Percentiles rank a stretch among this genome's conserved stretches.
phyloP scores from a whole-genome alignment of 2,113 vertebrate genomes.

The Pollimyrus isidori region DNA sequence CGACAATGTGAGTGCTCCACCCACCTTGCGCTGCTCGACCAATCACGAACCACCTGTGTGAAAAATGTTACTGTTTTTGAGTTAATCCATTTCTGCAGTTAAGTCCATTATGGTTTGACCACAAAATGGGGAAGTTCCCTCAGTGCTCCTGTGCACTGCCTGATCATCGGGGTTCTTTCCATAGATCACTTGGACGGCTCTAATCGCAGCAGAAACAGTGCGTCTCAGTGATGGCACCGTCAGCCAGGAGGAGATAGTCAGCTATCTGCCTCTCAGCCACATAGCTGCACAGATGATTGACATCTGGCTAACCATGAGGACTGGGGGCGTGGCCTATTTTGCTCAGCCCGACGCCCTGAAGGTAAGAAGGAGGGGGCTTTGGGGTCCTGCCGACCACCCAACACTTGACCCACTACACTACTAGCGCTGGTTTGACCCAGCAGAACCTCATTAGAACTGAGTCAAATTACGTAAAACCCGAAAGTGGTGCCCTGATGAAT shows the following conservation, averaged over 20 bases:
- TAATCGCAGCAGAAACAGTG: conserved; percentile 30
- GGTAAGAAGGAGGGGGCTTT: conserved; percentile 50
- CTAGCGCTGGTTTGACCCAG: background rate
- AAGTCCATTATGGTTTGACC: background rate
- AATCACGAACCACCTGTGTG: background rate
- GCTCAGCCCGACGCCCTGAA: conserved; percentile 83
- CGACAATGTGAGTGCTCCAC: conserved; percentile 71
- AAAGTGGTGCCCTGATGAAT: background rate
- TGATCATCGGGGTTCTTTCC: background rate
- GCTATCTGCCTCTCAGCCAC: conserved; percentile 93
- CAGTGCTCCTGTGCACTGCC: background rate
- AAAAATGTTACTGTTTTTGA: background rate
- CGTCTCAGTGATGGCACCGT: conserved; percentile 23
- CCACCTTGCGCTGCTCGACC: background rate
- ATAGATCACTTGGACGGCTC: conserved; percentile 79
- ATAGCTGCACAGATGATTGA: conserved; percentile 84
- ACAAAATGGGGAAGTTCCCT: background rate
- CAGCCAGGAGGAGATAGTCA: conserved; percentile 73
- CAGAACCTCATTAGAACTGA: background rate
- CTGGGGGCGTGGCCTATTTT: conserved; percentile 67
- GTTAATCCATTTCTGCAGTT: background rate
- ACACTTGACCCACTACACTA: background rate
- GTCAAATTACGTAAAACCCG: background rate
- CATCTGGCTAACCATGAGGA: conserved; percentile 74
- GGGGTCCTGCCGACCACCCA: background rate